Evolutionary conservation across 2,113 vertebrate genomes (phyloP), one percentile per base, ranked within the genome.

Genomic region (Hippocampus comes): DNA sequence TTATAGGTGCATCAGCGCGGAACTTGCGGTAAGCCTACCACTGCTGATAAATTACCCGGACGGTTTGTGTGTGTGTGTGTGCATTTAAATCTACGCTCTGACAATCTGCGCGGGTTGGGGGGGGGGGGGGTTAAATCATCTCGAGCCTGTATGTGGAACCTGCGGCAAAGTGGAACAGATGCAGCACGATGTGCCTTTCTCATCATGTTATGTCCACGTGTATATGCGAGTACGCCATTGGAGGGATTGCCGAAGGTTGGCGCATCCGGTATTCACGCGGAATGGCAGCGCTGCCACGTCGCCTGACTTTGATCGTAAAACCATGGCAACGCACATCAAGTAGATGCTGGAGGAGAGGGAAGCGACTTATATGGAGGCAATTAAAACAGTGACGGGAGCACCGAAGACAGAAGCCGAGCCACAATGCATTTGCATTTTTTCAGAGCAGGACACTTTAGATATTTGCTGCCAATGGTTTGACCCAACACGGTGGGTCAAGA

Each of bases 1-100:
- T 86, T 86, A 86, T 87, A 90, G 85, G 83, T 88, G 86, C 88
- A 87, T 86, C 84, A 78, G 79, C 49, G 86, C n/a, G 27, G 74
- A 71, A 78, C 79, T 78, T 80, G 73, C 79, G 65, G 71, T 81
- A 81, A 78, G 70, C 72, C 73, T 70, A 74, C 86, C 70, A 68
- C 71, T 78, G 63, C 60, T 87, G 85, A 90, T 84, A 82, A 86
- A 90, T 86, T 82, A 38, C 23, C 72, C 76, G 75, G 67, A 77
- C 69, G 70, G 60, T 57, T 71, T 76, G 74, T 65, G 65, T 68
- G 72, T 80, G 63, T 73, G 68, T 68, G 42, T 68, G 75, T 67
- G 41, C 30, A 34, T 67, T 68, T 63, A 46, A 8, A 18, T 46
- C 66, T 55, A 43, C 68, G 70, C 25, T 73, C 43, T 76, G 67